A percentile compares a stretch with the other conserved stretches of the same genome.
Conservation (phyloP, 1,140 invertebrate species). For the Proales similis region DNA sequence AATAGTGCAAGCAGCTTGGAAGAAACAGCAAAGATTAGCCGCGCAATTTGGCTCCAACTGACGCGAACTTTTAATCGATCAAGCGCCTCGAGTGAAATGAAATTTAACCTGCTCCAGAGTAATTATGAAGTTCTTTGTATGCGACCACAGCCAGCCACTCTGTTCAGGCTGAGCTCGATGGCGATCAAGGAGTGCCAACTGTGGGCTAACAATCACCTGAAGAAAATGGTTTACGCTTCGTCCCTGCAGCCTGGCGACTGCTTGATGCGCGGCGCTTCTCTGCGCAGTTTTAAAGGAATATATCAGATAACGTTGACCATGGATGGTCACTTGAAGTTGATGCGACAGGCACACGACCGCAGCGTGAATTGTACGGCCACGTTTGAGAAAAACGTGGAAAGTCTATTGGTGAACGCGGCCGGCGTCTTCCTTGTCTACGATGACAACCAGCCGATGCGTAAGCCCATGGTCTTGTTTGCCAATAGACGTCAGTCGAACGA, state of each 20-base stretch:
- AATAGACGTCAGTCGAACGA: too few species aligned
- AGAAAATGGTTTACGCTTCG: slow-evolving; percentile 9
- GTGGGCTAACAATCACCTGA: neutral
- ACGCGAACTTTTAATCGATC: neutral
- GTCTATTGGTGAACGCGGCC: slow-evolving; percentile 2
- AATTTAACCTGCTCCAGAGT: neutral
- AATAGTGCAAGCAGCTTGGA: too few species aligned
- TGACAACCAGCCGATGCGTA: neutral
- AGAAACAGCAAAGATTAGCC: slow-evolving; percentile 11
- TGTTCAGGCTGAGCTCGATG: neutral
- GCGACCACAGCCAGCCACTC: slow-evolving; percentile 12
- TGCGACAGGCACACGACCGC: neutral
- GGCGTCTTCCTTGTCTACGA: slow-evolving; percentile 23
- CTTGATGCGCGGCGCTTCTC: neutral
- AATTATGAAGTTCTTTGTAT: slow-evolving; percentile 29
- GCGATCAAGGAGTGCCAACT: neutral
- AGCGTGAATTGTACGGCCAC: slow-evolving; percentile 7
- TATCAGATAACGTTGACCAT: slow-evolving; percentile 18
- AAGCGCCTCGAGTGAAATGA: slow-evolving; percentile 15
- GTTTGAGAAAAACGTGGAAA: slow-evolving; percentile 37
- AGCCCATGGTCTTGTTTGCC: slow-evolving; percentile 16
- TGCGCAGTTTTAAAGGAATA: slow-evolving; percentile 13
- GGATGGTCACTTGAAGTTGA: slow-evolving; percentile 7
- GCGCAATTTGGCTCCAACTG: neutral
- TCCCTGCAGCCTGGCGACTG: slow-evolving; percentile 27